Conservation (phyloP, 2,797 vertebrate genomes). For the Hypotaenidia okinawae region DNA sequence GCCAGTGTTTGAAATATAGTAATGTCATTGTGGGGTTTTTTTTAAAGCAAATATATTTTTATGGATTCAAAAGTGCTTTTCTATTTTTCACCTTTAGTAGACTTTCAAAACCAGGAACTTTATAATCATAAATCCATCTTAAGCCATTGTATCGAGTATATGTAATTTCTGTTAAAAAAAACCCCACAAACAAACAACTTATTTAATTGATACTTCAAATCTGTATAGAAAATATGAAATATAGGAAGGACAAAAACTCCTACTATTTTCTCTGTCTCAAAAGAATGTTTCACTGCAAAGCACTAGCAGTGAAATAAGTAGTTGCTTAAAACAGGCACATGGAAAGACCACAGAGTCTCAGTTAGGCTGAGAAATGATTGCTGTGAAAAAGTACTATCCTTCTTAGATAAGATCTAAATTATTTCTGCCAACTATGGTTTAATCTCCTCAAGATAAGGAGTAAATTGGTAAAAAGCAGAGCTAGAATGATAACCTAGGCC, state of each 20-base stretch:
- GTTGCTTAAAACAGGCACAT: not conserved
- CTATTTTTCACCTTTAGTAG: not conserved
- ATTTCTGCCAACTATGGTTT: not conserved
- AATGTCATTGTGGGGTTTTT: not conserved
- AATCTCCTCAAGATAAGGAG: not conserved
- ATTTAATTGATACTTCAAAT: constrained; percentile 11
- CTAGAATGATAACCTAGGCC: not conserved
- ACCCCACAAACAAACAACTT: not conserved
- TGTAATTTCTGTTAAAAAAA: constrained; percentile 25
- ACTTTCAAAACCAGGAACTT: not conserved
- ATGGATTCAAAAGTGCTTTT: not conserved
- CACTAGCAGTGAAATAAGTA: not conserved
- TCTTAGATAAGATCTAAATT: not conserved
- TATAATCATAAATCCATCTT: not conserved
- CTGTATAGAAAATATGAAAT: not conserved
- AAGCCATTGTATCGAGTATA: not conserved
- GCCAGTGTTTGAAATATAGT: not conserved
- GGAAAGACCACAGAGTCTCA: not conserved
- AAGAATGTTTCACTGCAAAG: not conserved
- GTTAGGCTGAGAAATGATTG: not conserved
- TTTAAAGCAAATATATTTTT: not conserved
- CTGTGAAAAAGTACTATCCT: not conserved
- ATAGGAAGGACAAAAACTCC: not conserved
- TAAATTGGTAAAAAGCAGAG: not conserved
- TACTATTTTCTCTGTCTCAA: not conserved